Evolutionary conservation across 2,113 vertebrate species (phyloP).

Genomic region (Pachyramphus minor): DNA sequence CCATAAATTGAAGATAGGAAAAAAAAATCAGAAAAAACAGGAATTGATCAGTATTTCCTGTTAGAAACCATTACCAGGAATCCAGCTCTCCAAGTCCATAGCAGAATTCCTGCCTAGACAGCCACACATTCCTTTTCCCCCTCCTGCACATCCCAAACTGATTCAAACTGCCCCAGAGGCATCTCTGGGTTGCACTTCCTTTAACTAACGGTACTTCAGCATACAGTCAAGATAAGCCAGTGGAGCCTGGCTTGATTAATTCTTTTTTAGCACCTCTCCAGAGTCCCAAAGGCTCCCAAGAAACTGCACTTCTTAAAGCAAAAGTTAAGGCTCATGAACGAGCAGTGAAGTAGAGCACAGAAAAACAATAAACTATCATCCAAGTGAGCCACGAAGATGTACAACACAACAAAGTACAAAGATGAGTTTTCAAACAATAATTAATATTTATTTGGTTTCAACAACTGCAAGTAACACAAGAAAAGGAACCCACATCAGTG

Average conservation of each 20-base stretch:
- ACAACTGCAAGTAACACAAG: background rate
- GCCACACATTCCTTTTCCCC: accelerated
- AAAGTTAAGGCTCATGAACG: background rate
- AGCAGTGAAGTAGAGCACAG: background rate
- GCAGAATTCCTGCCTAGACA: background rate
- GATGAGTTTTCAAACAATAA: background rate
- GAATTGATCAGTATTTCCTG: background rate
- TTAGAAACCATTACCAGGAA: background rate
- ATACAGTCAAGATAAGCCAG: background rate
- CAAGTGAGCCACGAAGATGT: background rate
- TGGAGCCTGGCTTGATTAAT: background rate
- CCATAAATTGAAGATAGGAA: background rate
- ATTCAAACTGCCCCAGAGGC: background rate
- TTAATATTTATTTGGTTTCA: constrained; percentile 23
- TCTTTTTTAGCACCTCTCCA: background rate
- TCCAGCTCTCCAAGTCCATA: background rate
- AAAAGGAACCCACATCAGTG: background rate
- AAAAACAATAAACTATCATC: background rate
- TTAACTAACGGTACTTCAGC: background rate
- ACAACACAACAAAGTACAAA: background rate
- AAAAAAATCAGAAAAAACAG: accelerated
- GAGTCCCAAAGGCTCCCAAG: background rate
- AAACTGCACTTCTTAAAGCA: background rate
- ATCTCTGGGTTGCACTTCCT: background rate
- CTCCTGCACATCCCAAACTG: background rate